phyloP scores from a whole-genome alignment of 2,888 invertebrate species.

The Temnothorax rugatulus region DNA sequence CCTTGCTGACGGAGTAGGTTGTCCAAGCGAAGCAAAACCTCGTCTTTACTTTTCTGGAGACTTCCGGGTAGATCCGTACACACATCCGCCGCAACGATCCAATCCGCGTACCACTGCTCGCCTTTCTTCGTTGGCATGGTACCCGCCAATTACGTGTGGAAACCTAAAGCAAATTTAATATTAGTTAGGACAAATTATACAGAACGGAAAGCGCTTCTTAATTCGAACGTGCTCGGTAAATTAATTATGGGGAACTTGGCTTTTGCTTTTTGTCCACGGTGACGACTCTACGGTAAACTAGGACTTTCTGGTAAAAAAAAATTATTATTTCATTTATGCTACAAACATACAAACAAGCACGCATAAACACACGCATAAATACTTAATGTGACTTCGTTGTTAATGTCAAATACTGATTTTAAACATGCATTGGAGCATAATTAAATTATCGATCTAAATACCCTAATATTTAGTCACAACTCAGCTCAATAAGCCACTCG shows the following conservation, averaged over 20 bases:
- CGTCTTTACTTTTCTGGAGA: conserved; percentile 35
- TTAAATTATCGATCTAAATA: background rate
- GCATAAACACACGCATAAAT: background rate
- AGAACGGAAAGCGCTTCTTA: background rate
- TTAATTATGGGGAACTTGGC: conserved; percentile 1
- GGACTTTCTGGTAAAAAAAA: background rate
- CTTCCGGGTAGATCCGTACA: conserved; percentile 18
- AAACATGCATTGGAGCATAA: background rate
- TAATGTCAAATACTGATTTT: background rate
- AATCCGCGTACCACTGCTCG: conserved; percentile 55
- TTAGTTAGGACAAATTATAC: conserved; percentile 38
- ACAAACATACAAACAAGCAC: background rate
- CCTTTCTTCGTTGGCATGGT: conserved; percentile 53
- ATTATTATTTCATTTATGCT: background rate
- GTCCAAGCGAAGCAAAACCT: conserved; percentile 54
- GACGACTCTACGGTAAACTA: background rate
- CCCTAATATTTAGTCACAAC: background rate
- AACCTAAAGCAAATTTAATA: conserved; percentile 33
- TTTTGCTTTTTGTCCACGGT: background rate
- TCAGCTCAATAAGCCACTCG: background rate
- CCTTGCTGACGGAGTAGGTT: conserved; percentile 52
- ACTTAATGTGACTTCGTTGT: background rate
- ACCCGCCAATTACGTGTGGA: background rate
- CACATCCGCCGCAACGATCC: conserved; percentile 48
- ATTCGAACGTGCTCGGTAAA: background rate